Evolutionary conservation across 2,888 invertebrate genomes (phyloP).

Genomic region (Punctoribates punctum): DNA sequence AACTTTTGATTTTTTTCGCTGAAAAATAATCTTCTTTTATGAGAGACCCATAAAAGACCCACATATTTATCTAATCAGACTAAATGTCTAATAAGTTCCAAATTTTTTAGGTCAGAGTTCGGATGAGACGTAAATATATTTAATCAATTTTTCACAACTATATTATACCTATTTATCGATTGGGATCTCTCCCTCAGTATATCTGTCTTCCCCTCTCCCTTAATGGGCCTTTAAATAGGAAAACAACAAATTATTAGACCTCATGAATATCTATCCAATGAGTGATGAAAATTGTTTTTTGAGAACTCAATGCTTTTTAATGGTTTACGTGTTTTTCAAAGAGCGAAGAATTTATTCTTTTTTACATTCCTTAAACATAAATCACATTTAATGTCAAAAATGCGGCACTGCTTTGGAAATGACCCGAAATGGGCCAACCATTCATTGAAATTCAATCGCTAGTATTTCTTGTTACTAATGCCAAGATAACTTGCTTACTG

Average conservation of each 20-base stretch:
- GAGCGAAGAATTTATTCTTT: neutral
- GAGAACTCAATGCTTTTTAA: neutral
- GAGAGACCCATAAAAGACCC: neutral
- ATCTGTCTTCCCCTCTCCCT: neutral
- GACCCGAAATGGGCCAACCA: neutral
- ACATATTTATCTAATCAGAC: neutral
- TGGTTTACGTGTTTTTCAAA: neutral
- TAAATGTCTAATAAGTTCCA: neutral
- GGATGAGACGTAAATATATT: neutral
- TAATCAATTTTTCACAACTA: neutral
- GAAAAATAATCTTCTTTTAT: neutral
- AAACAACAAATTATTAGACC: neutral
- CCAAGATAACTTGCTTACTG: no score
- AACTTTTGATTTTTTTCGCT: neutral
- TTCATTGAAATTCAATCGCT: neutral
- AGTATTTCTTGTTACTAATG: slow-evolving; percentile 18
- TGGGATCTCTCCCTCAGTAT: slow-evolving; percentile 1
- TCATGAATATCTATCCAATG: neutral
- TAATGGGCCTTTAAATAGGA: neutral
- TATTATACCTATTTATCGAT: neutral
- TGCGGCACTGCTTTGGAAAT: slow-evolving; percentile 1
- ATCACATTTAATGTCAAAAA: neutral
- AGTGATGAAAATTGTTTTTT: neutral
- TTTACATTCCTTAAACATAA: neutral
- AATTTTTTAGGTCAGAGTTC: neutral